Evolutionary conservation across 2,113 vertebrate genomes (phyloP), one percentile per base, ranked within the genome.

Genomic region (Beaufortia kweichowensis): DNA sequence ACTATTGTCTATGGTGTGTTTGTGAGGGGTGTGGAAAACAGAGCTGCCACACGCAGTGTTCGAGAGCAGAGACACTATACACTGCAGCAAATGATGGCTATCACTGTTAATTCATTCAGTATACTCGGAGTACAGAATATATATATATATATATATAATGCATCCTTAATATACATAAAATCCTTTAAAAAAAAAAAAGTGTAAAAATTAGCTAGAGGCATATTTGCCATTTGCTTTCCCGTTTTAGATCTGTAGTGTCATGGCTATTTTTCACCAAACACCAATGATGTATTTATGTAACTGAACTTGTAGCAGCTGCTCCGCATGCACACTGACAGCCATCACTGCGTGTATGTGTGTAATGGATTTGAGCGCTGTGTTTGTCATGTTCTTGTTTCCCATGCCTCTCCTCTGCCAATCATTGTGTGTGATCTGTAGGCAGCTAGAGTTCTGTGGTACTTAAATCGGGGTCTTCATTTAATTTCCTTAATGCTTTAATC

Each of bases 1-100:
- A 94, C 94, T 96, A 97, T 97, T 97, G 95, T 96, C 94, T 94
- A 79, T 92, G 92, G 93, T n/a, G n/a, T n/a, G n/a, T n/a, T n/a
- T n/a, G n/a, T n/a, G n/a, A 94, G 94, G 94, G 94, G 92, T 88
- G 86, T 93, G 92, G 93, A 95, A 89, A 93, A 92, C 94, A 86
- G 85, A 89, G 93, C 93, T 91, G 90, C 91, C 62, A 83, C 82
- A 87, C 79, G 19, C 83, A 88, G 57, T 31, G 70, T 23, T 48
- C 23, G 12, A 53, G 50, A 6, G 21, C n/a, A 53, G 39, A 61
- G 85, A 80, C 35, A 84, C 77, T 80, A 60, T 63, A 73, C 56
- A 83, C 74, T 80, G 75, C 69, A 85, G 78, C 76, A 23, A 75
- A n/a, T 31, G 31, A 79, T 57, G 71, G 55, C 77, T 79, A 73